Conservation (phyloP, 2,888 invertebrate genomes). For the Loripinus fragilis region DNA sequence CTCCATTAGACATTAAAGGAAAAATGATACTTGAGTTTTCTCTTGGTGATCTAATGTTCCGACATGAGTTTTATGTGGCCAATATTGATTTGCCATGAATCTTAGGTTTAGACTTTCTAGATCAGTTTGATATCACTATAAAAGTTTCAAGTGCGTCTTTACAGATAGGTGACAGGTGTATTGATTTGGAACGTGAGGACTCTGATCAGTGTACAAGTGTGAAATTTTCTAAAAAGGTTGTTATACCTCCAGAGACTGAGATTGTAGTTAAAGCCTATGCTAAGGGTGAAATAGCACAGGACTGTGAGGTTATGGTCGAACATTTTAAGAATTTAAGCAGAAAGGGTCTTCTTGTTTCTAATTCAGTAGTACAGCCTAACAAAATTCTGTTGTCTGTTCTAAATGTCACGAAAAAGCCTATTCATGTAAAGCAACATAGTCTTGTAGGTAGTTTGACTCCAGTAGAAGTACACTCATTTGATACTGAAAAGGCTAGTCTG, state of each 20-base stretch:
- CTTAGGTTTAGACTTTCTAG: constrained; percentile 13
- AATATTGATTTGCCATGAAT: constrained; percentile 19
- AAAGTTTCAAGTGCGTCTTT: neutral
- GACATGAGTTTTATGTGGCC: constrained; percentile 8
- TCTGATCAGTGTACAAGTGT: constrained; percentile 4
- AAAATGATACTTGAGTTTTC: neutral
- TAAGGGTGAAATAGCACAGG: neutral
- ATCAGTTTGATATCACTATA: constrained; percentile 3
- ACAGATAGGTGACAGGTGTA: constrained; percentile 2
- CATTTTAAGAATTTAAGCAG: neutral
- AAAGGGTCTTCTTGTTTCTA: constrained; percentile 13
- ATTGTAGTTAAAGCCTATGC: constrained; percentile 15
- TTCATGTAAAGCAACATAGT: neutral
- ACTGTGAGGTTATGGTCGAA: constrained; percentile 3
- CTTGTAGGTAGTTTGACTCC: neutral
- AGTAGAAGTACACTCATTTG: neutral
- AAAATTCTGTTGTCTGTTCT: neutral
- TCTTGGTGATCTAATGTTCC: neutral
- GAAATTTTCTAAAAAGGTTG: constrained; percentile 10
- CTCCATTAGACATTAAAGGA: neutral
- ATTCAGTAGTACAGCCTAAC: neutral
- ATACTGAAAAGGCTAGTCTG: neutral
- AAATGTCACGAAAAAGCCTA: neutral
- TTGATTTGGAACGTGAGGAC: constrained; percentile 11
- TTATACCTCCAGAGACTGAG: constrained; percentile 23